Percentiles rank a stretch among this genome's conserved stretches.
phyloP scores from a whole-genome alignment of 2,113 vertebrate species.

The Oryzias woworae region DNA sequence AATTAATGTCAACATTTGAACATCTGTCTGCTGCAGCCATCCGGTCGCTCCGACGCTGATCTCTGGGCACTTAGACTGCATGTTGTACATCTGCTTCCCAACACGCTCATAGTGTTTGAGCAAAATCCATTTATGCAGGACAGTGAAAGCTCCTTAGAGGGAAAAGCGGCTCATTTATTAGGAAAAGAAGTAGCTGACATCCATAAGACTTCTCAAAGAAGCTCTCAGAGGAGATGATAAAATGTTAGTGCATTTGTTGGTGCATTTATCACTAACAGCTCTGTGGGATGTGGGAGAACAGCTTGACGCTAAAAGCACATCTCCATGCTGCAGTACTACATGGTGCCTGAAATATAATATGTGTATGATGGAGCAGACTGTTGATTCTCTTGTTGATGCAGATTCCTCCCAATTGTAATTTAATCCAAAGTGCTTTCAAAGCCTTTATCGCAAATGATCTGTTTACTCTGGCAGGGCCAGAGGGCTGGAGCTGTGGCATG shows the following conservation, averaged over 20 bases:
- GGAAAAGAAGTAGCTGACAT: constrained; percentile 42
- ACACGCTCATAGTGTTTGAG: background rate
- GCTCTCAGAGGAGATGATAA: constrained; percentile 33
- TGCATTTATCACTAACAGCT: constrained; percentile 44
- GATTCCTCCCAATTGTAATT: constrained; percentile 44
- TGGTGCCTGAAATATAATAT: constrained; percentile 34
- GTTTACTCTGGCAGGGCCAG: constrained; percentile 39
- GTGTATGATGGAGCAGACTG: constrained; percentile 24
- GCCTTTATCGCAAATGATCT: constrained; percentile 57
- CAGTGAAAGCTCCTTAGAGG: constrained; percentile 38
- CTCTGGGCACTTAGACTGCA: constrained; percentile 21
- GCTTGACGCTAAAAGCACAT: constrained; percentile 17
- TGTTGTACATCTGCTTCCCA: background rate
- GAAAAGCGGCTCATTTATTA: constrained; percentile 43
- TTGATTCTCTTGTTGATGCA: constrained; percentile 40
- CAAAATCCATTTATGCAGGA: constrained; percentile 27
- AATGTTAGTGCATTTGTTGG: constrained; percentile 63
- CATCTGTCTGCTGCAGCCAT: background rate
- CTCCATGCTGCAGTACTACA: constrained; percentile 24
- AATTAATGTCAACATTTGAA: background rate
- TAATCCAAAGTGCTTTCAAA: constrained; percentile 54
- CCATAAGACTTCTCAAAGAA: constrained; percentile 52
- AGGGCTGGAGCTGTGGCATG: constrained; percentile 44
- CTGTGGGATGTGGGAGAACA: constrained; percentile 14
- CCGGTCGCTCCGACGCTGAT: constrained; percentile 13